These are phyloP conservation scores for Neodiprion pinetum DNA, from an alignment of 1,140 invertebrate species.

Conservation along the genomic window DNA sequence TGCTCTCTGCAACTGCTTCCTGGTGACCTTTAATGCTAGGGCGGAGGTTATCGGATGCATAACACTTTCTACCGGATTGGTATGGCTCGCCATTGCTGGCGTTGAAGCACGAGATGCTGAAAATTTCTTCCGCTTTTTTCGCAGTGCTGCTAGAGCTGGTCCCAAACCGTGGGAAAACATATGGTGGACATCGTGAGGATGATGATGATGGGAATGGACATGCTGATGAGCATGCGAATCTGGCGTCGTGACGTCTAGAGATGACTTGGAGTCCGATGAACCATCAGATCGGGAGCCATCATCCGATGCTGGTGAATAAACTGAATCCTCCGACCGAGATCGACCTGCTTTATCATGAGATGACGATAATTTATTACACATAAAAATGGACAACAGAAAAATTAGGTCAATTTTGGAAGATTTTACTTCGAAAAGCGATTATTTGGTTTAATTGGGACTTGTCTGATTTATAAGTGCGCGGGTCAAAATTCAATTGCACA, in stretches of 20 bases:
- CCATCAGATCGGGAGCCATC: slow-evolving; percentile 54
- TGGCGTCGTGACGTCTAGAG: slow-evolving; percentile 46
- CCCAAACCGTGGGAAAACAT: slow-evolving; percentile 44
- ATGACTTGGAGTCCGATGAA: slow-evolving; percentile 56
- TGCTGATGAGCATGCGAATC: slow-evolving; percentile 38
- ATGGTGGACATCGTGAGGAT: slow-evolving; percentile 49
- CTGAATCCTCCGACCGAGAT: slow-evolving; percentile 79
- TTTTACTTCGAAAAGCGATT: too few relatives aligned
- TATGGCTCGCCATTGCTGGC: slow-evolving; percentile 60
- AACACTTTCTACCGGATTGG: slow-evolving; percentile 47
- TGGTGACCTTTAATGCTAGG: slow-evolving; percentile 38
- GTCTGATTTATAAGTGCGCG: too few relatives aligned
- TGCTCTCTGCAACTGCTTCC: slow-evolving; percentile 64
- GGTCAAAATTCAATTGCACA: not conserved
- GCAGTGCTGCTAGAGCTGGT: slow-evolving; percentile 71
- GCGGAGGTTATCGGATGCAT: slow-evolving; percentile 37
- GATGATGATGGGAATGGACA: slow-evolving; percentile 29
- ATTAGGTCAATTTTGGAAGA: too few relatives aligned
- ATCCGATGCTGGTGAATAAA: slow-evolving; percentile 66
- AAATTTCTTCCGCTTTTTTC: slow-evolving; percentile 81
- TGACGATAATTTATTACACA: too few relatives aligned
- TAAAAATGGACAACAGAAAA: too few relatives aligned
- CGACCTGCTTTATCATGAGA: slow-evolving; percentile 37
- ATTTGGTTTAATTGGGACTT: too few relatives aligned
- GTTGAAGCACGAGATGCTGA: slow-evolving; percentile 75